Percentiles rank a stretch among this genome's conserved stretches.
Conservation (phyloP, 2,113 vertebrate genomes). For the Pterocles gutturalis region DNA sequence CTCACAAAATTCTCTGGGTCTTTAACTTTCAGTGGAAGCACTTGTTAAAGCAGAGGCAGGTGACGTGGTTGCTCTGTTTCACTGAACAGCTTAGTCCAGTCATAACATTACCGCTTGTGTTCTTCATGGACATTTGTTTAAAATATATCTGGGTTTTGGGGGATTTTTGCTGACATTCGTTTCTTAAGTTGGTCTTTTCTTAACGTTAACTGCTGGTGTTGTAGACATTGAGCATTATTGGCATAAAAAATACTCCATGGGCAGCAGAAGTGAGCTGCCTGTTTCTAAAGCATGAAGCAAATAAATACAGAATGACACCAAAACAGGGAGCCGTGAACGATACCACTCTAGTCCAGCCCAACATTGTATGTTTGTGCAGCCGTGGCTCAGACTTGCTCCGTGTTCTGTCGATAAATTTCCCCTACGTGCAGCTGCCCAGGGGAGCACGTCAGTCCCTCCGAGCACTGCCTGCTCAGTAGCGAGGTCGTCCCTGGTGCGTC, state of each 20-base stretch:
- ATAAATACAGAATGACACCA: background rate
- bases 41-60: background rate
- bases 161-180: background rate
- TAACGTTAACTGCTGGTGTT: background rate
- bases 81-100: background rate
- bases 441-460: background rate
- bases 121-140: background rate
- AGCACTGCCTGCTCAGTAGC: rapidly evolving
- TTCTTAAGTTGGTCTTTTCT: background rate
- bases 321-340: background rate
- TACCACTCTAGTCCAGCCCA: background rate
- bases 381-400: background rate
- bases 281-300: background rate
- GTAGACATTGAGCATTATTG: background rate
- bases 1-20: background rate
- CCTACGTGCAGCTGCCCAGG: background rate
- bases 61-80: background rate
- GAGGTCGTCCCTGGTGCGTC: background rate
- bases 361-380: background rate
- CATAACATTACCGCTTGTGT: background rate
- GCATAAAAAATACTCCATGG: background rate
- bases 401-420: background rate
- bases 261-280: background rate
- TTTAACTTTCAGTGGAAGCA: background rate
- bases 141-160: background rate